Base-by-base conservation (phyloP, 2,113 vertebrate genomes). In the Equus quagga region DNA sequence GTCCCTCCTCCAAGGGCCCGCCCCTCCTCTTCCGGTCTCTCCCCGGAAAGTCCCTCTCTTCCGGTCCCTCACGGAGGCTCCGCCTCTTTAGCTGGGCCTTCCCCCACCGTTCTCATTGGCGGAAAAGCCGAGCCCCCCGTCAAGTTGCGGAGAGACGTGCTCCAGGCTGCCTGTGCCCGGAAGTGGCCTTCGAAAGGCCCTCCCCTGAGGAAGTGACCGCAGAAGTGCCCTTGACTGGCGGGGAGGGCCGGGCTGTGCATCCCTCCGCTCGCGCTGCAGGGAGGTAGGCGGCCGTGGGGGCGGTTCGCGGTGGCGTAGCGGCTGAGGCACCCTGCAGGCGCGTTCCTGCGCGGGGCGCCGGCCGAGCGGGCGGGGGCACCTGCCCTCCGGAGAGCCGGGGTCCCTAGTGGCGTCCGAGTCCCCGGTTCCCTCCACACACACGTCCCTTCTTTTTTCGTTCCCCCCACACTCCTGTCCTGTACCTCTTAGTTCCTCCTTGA, bases 211-310 rank as follows among this genome's bases (percentile, higher is more conserved):
- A 98, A 97, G 96, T 98, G 97, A 97, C 97, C 41, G 1, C 67
- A 7, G 51, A 5, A 2, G 92, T 98, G 97, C 96, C 98, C 97
- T 98, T 98, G 96, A 97, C 58, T 11, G 92, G 72, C 67, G 36
- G 87, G 96, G 87, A 46, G 97, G 96, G 92, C 75, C 18, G 41
- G 9, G 73, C 51, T 19, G 73, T 64, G 79, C 82, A 0, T 86
- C 79, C 24, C 73, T 95, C 62, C 0, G 78, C 69, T 92, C 31
- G 24, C 33, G 46, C 86, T 76, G 90, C 92, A 6, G 49, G 83
- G 94, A 98, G 98, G 98, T 98, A 98, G 96, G 98, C 54, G 15
- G 2, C 56, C 1, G 10, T 10, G 46, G 79, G 97, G 73, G 2
- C 41, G 72, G 64, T 69, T n/a, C 10, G n/a, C 73, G 70, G 62